Percentiles rank a stretch among this genome's conserved stretches.
These are phyloP conservation scores for Ophion obscuratus DNA, from an alignment of 2,888 invertebrate species.

Conservation along the genomic window DNA sequence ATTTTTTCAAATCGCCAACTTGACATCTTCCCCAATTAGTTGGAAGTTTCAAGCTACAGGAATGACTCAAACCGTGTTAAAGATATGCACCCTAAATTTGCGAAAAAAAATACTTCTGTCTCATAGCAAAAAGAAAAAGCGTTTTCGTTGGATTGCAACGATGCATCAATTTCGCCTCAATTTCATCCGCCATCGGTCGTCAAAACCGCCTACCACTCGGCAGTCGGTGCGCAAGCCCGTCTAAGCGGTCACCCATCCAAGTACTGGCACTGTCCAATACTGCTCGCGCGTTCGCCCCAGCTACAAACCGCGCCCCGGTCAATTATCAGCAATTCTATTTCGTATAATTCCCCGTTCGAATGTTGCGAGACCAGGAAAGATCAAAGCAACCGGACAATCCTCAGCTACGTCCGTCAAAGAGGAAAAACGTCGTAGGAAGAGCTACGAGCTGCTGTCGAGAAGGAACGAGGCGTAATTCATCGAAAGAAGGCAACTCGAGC, in stretches of 20 bases:
- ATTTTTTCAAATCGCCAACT: too few relatives aligned
- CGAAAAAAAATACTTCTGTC: too few relatives aligned
- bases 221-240: too few relatives aligned
- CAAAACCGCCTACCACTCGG: too few relatives aligned
- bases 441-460: background rate
- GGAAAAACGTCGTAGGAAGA: background rate
- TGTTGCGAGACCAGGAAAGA: background rate
- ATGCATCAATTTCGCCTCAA: too few relatives aligned
- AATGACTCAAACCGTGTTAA: too few relatives aligned
- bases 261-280: background rate
- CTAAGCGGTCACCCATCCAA: background rate
- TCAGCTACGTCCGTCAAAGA: background rate
- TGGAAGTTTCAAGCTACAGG: too few relatives aligned
- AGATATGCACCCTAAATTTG: too few relatives aligned
- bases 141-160: too few relatives aligned
- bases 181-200: too few relatives aligned
- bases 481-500: slow-evolving; percentile 10
- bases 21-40: too few relatives aligned
- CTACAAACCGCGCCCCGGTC: background rate
- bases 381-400: background rate
- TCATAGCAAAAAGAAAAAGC: too few relatives aligned
- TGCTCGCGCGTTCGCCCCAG: background rate
- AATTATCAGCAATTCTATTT: background rate
- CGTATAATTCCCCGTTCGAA: background rate
- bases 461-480: slow-evolving; percentile 31